A percentile compares a stretch with the other conserved stretches of the same genome.
phyloP scores from a whole-genome alignment of 2,888 invertebrate species.

The Lacanobia oleracea region DNA sequence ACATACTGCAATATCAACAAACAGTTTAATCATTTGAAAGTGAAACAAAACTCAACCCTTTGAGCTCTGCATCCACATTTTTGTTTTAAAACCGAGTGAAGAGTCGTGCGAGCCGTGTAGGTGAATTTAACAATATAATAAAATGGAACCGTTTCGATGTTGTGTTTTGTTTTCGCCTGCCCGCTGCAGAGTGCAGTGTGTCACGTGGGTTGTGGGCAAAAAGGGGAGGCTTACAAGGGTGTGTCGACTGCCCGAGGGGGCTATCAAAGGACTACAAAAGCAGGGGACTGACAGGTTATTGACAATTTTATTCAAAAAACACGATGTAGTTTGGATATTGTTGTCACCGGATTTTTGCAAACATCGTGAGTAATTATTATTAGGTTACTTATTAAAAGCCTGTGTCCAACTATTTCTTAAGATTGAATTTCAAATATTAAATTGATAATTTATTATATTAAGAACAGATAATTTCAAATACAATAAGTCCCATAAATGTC shows the following conservation, averaged over 20 bases:
- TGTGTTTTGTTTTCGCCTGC: background rate
- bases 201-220: background rate
- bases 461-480: no score
- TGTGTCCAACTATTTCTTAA: no score
- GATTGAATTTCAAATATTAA: no score
- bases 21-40: background rate
- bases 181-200: background rate
- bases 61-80: background rate
- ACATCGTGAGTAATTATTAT: no score
- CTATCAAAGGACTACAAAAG: background rate
- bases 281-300: no score
- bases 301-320: no score
- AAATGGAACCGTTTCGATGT: background rate
- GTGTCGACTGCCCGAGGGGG: background rate
- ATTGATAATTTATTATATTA: no score
- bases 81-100: background rate
- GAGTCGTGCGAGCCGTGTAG: background rate
- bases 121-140: background rate
- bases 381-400: no score
- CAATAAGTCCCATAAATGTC: no score
- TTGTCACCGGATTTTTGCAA: no score
- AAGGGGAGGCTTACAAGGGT: slow-evolving; percentile 1
- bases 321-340: no score
- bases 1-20: background rate
- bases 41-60: background rate